Base-by-base conservation (phyloP, 2,113 vertebrate genomes). In the Urocolius indicus region DNA sequence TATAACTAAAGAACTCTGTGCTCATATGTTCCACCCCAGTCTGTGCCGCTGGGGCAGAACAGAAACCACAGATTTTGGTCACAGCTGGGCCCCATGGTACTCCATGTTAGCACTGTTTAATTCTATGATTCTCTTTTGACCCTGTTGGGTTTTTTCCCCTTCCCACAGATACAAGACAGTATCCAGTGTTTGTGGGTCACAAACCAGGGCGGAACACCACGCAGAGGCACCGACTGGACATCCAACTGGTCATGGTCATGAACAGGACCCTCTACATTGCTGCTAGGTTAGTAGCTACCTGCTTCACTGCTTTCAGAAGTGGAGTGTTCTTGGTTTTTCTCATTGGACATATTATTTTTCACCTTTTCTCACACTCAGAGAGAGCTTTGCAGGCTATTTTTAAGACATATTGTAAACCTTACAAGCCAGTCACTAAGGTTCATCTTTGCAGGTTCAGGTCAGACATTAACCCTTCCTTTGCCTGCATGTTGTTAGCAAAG, bases 161-260 rank as follows among this genome's bases (percentile, higher is more conserved):
- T 96, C 94, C 91, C 41, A 23, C 98, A 99, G 99, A 99, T 98
- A 99, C 99, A 94, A 99, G 98, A 98, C 99, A 99, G 97, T 99
- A 99, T 98, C 99, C 99, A 38, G 99, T 98, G 71, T 99, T 99
- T 96, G 99, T 99, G 97, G 99, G 99, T 96, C 99, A 99, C 98
- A 99, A 99, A 97, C 99, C 99, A 90, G 99, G 99, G 97, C 98
- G 99, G 95, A 99, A 99, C 98, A 98, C 97, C 98, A 99, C 99
- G 4, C 99, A 99, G 97, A 98, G 99, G 94, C 99, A 99, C 97
- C 99, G 98, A 95, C 98, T 99, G 98, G 99, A 99, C 97, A 99
- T 99, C 97, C 99, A 99, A 98, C 98, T 99, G 98, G 98, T 99
- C 93, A 88, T 99, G 98, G 98, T 99, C 97, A 99, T 99, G 99